Evolutionary conservation across 2,113 vertebrate genomes (phyloP).

Genomic region (Zapornia atra): DNA sequence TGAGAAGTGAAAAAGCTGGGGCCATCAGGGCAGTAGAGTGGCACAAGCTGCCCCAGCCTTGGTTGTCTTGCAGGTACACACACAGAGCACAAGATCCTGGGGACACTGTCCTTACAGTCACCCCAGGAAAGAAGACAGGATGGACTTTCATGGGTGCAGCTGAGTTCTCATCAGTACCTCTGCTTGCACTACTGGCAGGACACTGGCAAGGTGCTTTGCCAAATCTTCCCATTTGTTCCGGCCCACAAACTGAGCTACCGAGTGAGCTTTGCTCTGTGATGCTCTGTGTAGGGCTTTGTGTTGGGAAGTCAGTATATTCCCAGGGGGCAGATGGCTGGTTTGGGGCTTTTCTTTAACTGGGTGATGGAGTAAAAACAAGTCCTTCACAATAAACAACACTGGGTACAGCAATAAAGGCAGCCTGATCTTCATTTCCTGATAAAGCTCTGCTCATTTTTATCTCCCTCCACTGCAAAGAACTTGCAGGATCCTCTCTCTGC

Average conservation of each 20-base stretch:
- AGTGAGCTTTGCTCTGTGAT: neutral
- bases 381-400: neutral
- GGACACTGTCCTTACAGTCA: neutral
- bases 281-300: neutral
- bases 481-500: neutral
- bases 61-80: neutral
- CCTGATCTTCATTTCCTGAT: neutral
- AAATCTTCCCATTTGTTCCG: neutral
- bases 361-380: neutral
- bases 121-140: neutral
- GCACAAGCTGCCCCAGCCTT: neutral
- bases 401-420: neutral
- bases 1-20: neutral
- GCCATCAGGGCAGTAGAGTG: neutral
- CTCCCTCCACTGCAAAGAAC: neutral
- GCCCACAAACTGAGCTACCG: neutral
- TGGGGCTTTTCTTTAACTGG: neutral
- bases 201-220: neutral
- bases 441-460: neutral
- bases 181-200: neutral
- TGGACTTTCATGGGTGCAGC: neutral
- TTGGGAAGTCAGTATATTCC: neutral
- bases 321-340: neutral
- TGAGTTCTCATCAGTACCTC: neutral
- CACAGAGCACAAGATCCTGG: neutral